These are phyloP conservation scores for Sympetrum striolatum DNA, from an alignment of 2,888 invertebrate genomes.

Conservation along the genomic window DNA sequence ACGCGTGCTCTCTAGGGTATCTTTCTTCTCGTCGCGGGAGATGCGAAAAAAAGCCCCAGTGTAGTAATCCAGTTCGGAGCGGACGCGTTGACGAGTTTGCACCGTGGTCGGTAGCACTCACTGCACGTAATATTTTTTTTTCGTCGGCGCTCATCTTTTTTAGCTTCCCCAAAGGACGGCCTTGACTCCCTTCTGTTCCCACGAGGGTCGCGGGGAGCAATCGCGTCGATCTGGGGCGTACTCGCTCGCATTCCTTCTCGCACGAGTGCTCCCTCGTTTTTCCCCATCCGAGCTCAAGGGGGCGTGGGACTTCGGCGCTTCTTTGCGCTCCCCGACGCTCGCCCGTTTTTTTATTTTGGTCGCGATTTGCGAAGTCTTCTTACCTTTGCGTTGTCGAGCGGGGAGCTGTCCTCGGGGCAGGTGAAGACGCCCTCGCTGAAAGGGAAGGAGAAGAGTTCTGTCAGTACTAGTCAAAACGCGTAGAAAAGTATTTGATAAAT, in stretches of 20 bases:
- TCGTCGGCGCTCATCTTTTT: too few relatives aligned
- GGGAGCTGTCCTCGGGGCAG: conserved; percentile 68
- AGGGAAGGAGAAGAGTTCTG: conserved; percentile 56
- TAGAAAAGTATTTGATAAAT: too few relatives aligned
- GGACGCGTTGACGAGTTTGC: too few relatives aligned
- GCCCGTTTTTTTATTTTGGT: not conserved
- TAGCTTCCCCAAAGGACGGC: not conserved
- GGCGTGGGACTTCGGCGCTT: not conserved
- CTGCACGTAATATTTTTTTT: too few relatives aligned
- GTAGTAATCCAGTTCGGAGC: too few relatives aligned
- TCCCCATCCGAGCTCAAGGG: not conserved
- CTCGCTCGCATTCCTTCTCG: not conserved
- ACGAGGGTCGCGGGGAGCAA: not conserved
- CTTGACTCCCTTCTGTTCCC: not conserved
- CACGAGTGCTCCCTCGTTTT: not conserved
- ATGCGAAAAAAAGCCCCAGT: too few relatives aligned
- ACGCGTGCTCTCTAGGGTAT: too few relatives aligned
- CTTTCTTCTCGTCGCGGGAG: too few relatives aligned
- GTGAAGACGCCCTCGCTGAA: conserved; percentile 70
- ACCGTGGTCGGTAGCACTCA: too few relatives aligned
- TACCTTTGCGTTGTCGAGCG: conserved; percentile 71
- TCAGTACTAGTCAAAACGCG: too few relatives aligned
- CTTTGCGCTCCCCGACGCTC: not conserved
- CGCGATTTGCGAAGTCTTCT: conserved; percentile 50
- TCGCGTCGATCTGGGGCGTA: not conserved